Conservation (phyloP, 2,888 invertebrate genomes). For the Calameuta filiformis region DNA sequence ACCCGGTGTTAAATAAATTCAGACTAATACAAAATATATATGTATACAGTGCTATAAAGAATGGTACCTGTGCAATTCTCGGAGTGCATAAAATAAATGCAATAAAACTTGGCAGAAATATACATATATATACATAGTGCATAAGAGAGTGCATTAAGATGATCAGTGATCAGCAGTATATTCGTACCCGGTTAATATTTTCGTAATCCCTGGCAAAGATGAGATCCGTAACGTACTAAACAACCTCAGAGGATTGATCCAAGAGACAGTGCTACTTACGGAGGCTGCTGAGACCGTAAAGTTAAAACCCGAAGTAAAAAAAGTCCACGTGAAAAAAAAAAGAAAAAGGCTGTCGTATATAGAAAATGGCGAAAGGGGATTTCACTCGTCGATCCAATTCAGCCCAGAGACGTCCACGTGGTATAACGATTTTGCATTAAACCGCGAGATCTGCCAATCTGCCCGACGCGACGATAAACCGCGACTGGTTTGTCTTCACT, state of each 20-base stretch:
- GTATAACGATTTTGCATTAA: background rate
- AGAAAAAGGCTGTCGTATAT: background rate
- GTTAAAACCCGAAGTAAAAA: background rate
- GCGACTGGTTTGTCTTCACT: conserved; percentile 47
- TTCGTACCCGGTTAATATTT: conserved; percentile 12
- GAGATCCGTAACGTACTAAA: background rate
- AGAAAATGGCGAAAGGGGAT: background rate
- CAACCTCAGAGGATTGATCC: background rate
- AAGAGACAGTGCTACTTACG: background rate
- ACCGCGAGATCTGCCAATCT: background rate
- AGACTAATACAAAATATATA: no score
- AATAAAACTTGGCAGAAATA: background rate
- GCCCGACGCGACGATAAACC: background rate
- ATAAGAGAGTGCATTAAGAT: background rate
- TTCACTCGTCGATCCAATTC: background rate
- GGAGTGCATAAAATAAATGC: background rate
- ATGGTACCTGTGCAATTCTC: background rate
- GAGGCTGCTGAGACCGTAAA: background rate
- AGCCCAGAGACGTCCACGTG: background rate
- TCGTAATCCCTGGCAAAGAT: background rate
- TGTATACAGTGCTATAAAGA: background rate
- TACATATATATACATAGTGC: background rate
- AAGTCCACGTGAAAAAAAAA: background rate
- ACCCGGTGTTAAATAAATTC: background rate
- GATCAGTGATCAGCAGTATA: background rate